These are phyloP conservation scores for Mercenaria mercenaria DNA, from an alignment of 1,140 invertebrate genomes.

Conservation along the genomic window DNA sequence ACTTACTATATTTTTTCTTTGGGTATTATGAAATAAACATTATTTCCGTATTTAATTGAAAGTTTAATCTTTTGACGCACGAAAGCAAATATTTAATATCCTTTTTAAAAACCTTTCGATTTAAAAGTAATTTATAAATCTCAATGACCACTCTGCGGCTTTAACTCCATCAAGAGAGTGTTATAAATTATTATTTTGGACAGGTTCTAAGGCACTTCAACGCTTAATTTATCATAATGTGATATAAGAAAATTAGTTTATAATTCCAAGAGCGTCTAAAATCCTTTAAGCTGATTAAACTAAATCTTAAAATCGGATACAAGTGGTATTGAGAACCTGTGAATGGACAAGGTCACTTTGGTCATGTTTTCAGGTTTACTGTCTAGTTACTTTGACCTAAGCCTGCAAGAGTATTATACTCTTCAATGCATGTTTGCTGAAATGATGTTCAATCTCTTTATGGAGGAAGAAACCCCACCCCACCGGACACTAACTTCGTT, in stretches of 20 bases:
- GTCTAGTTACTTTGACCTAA: background rate
- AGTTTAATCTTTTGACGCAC: too few species aligned
- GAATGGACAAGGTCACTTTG: background rate
- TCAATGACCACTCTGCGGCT: background rate
- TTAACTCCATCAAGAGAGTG: background rate
- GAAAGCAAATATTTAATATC: too few species aligned
- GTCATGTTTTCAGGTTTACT: background rate
- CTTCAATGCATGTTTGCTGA: too few species aligned
- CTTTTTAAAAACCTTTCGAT: background rate
- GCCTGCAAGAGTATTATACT: too few species aligned
- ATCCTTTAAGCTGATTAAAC: background rate
- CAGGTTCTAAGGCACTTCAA: conserved; percentile 26
- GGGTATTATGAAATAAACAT: too few species aligned
- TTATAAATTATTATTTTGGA: conserved; percentile 2
- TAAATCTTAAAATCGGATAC: background rate
- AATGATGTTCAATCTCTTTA: too few species aligned
- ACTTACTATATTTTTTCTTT: too few species aligned
- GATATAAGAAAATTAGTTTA: conserved; percentile 4
- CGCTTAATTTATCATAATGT: background rate
- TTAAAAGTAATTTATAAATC: conserved; percentile 4
- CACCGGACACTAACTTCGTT: too few species aligned
- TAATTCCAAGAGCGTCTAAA: background rate
- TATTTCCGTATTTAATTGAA: too few species aligned
- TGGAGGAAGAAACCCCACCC: too few species aligned
- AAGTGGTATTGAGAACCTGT: background rate